These are phyloP conservation scores for Drosophila tristis DNA, from an alignment of 1,140 invertebrate species.

Conservation along the genomic window DNA sequence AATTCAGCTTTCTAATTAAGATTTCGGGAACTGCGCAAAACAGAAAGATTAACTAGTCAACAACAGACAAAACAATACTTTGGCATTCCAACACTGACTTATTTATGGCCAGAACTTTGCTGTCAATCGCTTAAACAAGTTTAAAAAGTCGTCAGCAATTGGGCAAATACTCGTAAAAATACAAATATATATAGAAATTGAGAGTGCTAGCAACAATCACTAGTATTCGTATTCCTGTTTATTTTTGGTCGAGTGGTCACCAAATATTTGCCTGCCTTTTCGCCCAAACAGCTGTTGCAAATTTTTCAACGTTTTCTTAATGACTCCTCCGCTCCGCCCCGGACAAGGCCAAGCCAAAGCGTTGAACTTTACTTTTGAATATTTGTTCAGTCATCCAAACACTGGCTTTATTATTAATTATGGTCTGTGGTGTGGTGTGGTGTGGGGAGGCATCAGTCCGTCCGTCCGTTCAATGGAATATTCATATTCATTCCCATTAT, in stretches of 20 bases:
- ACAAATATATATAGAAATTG: constrained; percentile 27
- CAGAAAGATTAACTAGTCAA: constrained; percentile 16
- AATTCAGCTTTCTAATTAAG: constrained; percentile 34
- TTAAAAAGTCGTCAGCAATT: constrained; percentile 28
- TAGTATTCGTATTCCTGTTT: constrained; percentile 1
- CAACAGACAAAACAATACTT: constrained; percentile 3
- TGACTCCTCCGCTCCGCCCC: constrained; percentile 22
- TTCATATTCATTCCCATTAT: constrained; percentile 36
- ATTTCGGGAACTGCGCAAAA: constrained; percentile 43
- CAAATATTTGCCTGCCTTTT: constrained; percentile 36
- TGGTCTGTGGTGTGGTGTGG: not conserved
- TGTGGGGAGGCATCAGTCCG: too few species aligned
- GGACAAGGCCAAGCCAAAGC: constrained; percentile 45
- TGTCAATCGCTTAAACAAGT: constrained; percentile 17
- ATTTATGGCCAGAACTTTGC: constrained; percentile 21
- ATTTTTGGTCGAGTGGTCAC: constrained; percentile 29
- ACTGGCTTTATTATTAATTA: constrained; percentile 42
- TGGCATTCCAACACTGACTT: constrained; percentile 28
- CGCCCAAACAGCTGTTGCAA: constrained; percentile 46
- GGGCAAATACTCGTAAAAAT: constrained; percentile 8
- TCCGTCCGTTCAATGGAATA: constrained; percentile 3
- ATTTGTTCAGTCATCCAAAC: constrained; percentile 40
- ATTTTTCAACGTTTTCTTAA: constrained; percentile 27
- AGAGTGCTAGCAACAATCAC: not conserved
- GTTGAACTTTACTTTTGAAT: constrained; percentile 51